phyloP scores from a whole-genome alignment of 2,888 invertebrate genomes.

The Sericinus montela region DNA sequence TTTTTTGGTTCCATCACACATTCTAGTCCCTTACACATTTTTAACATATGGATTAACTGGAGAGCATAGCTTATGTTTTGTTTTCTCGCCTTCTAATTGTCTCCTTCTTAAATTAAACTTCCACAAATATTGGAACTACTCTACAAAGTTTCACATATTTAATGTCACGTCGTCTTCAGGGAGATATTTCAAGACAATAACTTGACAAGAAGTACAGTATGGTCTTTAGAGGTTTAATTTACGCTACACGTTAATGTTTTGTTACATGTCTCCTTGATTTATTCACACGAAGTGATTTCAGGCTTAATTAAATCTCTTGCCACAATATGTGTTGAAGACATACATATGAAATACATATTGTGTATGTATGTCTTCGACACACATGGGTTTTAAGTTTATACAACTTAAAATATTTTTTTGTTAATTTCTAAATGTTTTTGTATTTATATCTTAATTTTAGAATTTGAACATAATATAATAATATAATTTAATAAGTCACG shows the following conservation, averaged over 20 bases:
- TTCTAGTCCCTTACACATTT: neutral
- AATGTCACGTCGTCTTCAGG: conserved; percentile 6
- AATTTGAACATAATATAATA: no score
- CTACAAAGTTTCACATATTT: conserved; percentile 11
- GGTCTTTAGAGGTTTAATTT: conserved; percentile 15
- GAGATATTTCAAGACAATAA: conserved; percentile 13
- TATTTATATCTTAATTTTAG: no score
- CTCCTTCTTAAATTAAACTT: neutral
- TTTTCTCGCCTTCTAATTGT: conserved; percentile 1
- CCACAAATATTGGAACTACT: conserved; percentile 1
- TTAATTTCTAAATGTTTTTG: no score
- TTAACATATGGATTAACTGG: conserved; percentile 10
- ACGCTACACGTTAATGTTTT: neutral
- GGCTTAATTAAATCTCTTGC: no score
- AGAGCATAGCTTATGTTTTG: conserved; percentile 8
- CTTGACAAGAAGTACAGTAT: neutral
- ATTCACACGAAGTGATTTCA: no score
- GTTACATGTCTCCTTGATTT: neutral
- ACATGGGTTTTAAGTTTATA: no score
- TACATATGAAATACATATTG: no score
- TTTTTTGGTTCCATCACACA: conserved; percentile 3
- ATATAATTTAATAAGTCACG: no score
- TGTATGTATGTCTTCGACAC: no score
- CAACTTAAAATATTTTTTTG: no score
- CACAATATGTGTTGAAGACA: no score